These are phyloP conservation scores for Schrankia costaestrigalis DNA, from an alignment of 2,888 invertebrate species.

Conservation along the genomic window DNA sequence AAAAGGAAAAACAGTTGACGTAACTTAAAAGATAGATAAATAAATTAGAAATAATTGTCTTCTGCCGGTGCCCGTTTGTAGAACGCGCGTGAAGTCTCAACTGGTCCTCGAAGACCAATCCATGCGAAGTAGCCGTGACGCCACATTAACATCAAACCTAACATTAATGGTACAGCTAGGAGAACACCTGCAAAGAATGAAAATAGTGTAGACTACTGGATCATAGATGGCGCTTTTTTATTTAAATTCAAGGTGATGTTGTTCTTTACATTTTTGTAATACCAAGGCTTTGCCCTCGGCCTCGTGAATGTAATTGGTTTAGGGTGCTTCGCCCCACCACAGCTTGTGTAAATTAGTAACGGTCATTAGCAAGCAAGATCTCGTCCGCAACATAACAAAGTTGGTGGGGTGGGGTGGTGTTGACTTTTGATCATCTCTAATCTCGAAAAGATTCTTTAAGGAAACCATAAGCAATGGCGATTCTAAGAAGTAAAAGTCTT, in stretches of 20 bases:
- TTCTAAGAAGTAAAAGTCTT: no score
- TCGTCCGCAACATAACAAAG: no score
- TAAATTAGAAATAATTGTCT: conserved; percentile 61
- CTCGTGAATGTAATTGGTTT: no score
- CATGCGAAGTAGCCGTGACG: conserved; percentile 83
- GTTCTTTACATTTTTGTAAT: neutral
- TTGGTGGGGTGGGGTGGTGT: no score
- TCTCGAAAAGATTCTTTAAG: no score
- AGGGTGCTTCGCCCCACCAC: no score
- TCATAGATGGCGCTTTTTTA: no score
- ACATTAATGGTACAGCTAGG: conserved; percentile 83
- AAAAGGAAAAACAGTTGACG: no score
- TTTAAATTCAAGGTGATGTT: neutral
- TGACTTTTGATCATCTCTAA: no score
- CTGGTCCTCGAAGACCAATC: conserved; percentile 78
- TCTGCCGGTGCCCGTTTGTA: conserved; percentile 84
- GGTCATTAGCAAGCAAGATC: no score
- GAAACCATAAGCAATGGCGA: no score
- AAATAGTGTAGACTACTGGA: neutral
- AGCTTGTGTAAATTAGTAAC: no score
- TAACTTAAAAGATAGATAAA: conserved; percentile 1
- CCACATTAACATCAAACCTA: conserved; percentile 82
- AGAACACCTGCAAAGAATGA: conserved; percentile 77
- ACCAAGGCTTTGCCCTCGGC: neutral
- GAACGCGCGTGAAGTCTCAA: conserved; percentile 84